Percentiles rank a stretch among this genome's conserved stretches.
These are phyloP conservation scores for Exaiptasia diaphana DNA, from an alignment of 64 coral and sea anemone genomes.

Conservation along the genomic window DNA sequence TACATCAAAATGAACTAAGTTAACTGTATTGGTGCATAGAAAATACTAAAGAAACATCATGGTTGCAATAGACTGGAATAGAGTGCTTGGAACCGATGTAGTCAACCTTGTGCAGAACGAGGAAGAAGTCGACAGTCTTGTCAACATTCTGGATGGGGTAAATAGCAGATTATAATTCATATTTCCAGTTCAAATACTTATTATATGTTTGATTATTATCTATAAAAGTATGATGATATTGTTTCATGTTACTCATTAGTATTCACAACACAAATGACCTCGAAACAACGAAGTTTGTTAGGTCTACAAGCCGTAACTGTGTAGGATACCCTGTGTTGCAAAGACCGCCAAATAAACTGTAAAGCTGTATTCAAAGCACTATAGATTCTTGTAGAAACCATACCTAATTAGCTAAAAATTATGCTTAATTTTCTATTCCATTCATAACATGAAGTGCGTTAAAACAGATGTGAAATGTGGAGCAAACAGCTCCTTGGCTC, in stretches of 20 bases:
- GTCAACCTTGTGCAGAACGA: conserved; percentile 57
- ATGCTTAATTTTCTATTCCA: too few species aligned
- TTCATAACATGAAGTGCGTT: too few species aligned
- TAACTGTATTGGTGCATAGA: neutral
- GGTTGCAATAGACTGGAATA: conserved; percentile 86
- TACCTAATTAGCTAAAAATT: too few species aligned
- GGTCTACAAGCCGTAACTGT: too few species aligned
- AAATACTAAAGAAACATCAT: conserved; percentile 23
- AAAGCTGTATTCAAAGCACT: too few species aligned
- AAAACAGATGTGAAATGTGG: too few species aligned
- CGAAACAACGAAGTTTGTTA: too few species aligned
- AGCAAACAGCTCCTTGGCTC: too few species aligned
- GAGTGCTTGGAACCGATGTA: conserved; percentile 64
- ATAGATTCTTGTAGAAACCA: too few species aligned
- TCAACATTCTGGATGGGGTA: conserved; percentile 74
- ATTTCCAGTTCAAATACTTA: neutral
- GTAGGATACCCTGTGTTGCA: too few species aligned
- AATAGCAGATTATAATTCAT: neutral
- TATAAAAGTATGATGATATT: neutral
- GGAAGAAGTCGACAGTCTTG: conserved; percentile 77
- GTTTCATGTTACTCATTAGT: neutral
- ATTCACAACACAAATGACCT: too few species aligned
- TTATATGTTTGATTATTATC: neutral
- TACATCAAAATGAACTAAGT: neutral
- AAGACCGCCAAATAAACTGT: too few species aligned